A percentile compares a stretch with the other conserved stretches of the same genome.
Evolutionary conservation across 2,113 vertebrate species (phyloP).

Genomic region (Burhinus bistriatus): DNA sequence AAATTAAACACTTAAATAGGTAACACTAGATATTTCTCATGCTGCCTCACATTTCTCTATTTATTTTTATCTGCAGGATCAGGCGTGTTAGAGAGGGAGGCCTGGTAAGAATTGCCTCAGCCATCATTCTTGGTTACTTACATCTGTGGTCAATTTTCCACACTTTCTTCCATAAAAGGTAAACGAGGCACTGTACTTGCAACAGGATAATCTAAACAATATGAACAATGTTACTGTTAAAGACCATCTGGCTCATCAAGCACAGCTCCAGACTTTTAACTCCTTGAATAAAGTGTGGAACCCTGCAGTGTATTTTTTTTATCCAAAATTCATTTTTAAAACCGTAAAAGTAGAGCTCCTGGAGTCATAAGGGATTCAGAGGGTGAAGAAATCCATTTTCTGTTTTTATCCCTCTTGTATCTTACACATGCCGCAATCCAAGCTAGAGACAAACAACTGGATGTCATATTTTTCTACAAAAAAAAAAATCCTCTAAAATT

Average conservation of each 20-base stretch:
- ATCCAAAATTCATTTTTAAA: conserved; percentile 24
- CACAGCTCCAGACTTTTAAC: conserved; percentile 78
- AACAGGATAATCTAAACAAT: conserved; percentile 85
- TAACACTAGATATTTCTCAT: conserved; percentile 58
- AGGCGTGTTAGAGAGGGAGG: conserved; percentile 71
- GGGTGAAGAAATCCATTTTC: not conserved
- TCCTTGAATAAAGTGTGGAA: conserved; percentile 75
- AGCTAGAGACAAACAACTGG: not conserved
- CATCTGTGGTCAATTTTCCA: conserved; percentile 86
- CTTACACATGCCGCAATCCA: not conserved
- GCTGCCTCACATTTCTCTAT: conserved; percentile 66
- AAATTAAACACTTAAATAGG: conserved; percentile 70
- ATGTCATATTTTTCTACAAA: not conserved
- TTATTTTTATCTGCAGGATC: conserved; percentile 80
- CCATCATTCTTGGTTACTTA: conserved; percentile 78
- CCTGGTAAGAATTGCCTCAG: conserved; percentile 77
- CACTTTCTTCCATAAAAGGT: conserved; percentile 88
- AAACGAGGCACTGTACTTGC: conserved; percentile 81
- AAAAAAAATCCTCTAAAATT: not conserved
- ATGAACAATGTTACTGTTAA: conserved; percentile 81
- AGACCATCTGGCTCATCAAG: conserved; percentile 80
- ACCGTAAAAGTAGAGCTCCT: not conserved
- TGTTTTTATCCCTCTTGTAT: not conserved
- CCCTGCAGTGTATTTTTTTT: not conserved
- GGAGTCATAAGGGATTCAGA: not conserved